phyloP scores from a whole-genome alignment of 2,888 invertebrate species.

The Agonopterix alstromeriana region DNA sequence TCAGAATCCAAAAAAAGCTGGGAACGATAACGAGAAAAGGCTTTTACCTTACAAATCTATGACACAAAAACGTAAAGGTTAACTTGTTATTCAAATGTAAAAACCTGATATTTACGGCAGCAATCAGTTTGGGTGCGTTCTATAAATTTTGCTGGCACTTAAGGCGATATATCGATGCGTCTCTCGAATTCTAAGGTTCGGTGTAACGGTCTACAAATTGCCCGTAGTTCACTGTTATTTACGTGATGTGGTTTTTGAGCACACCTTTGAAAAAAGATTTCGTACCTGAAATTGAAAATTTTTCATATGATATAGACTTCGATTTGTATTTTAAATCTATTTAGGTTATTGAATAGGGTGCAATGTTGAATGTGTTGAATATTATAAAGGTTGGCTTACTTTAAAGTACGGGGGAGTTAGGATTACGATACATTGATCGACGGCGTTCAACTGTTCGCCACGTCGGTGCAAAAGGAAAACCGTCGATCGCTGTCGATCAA shows the following conservation, averaged over 20 bases:
- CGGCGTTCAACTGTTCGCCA: too few relatives aligned
- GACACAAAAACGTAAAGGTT: too few relatives aligned
- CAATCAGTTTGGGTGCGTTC: constrained; percentile 17
- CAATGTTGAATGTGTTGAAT: background rate
- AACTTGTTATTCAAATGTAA: constrained; percentile 1
- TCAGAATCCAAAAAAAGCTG: too few relatives aligned
- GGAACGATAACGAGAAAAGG: too few relatives aligned
- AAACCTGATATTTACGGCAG: constrained; percentile 10
- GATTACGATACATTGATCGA: too few relatives aligned
- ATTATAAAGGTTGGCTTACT: background rate
- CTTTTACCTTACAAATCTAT: too few relatives aligned
- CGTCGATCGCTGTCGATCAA: too few relatives aligned
- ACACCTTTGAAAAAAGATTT: background rate
- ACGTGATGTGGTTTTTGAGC: constrained; percentile 44
- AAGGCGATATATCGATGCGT: constrained; percentile 38
- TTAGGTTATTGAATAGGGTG: background rate
- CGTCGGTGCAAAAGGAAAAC: too few relatives aligned
- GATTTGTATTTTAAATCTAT: background rate
- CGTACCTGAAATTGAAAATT: background rate
- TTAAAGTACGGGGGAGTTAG: background rate
- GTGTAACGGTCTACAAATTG: constrained; percentile 49
- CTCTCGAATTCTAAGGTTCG: constrained; percentile 29
- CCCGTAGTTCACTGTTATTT: constrained; percentile 42
- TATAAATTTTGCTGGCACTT: constrained; percentile 34
- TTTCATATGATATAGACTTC: background rate